phyloP scores from a whole-genome alignment of 2,113 vertebrate species.

The Peromyscus californicus region DNA sequence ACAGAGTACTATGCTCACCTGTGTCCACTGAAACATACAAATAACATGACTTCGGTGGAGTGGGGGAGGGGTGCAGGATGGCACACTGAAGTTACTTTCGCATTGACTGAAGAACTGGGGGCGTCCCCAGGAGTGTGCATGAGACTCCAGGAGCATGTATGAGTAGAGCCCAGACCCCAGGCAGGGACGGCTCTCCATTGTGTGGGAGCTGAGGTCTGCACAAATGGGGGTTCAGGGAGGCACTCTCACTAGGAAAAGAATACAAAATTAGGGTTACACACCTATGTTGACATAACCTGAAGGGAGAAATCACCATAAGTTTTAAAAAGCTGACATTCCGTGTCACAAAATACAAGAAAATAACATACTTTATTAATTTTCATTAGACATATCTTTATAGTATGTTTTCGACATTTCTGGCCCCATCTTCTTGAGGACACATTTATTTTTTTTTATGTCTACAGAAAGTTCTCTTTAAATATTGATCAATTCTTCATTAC shows the following conservation, averaged over 20 bases:
- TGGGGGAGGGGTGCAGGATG: neutral
- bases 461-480: neutral
- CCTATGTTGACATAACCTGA: neutral
- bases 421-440: neutral
- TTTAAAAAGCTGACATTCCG: conserved; percentile 32
- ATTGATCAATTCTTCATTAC: neutral
- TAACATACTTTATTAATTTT: conserved; percentile 16
- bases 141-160: too few species aligned
- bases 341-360: conserved; percentile 26
- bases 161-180: neutral
- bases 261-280: neutral
- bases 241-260: neutral
- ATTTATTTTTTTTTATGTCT: neutral
- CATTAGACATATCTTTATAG: neutral
- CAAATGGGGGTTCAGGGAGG: neutral
- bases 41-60: neutral
- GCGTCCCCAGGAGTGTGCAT: neutral
- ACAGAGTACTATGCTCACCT: neutral
- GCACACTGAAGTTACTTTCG: neutral
- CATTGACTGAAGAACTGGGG: neutral
- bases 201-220: neutral
- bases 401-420: neutral
- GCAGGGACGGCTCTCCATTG: neutral
- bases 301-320: conserved; percentile 1
- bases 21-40: neutral